A percentile compares a stretch with the other conserved stretches of the same genome.
These are phyloP conservation scores for Neodiprion lecontei DNA, from an alignment of 1,140 invertebrate species.

Conservation along the genomic window DNA sequence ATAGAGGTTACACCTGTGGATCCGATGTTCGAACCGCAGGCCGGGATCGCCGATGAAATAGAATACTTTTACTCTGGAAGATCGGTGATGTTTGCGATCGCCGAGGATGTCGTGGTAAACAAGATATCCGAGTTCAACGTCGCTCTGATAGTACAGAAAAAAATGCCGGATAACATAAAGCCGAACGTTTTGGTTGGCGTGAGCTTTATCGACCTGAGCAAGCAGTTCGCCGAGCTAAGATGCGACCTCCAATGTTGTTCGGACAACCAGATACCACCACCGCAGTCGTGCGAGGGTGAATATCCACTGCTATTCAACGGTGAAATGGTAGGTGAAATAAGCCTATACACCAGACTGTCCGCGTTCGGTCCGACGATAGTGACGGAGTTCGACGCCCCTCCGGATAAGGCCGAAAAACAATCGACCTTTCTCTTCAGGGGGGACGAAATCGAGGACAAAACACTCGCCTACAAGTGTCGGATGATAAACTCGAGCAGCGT, in stretches of 20 bases:
- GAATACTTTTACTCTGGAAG: conserved; percentile 48
- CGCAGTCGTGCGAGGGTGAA: conserved; percentile 45
- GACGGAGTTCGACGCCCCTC: conserved; percentile 46
- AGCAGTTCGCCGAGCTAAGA: conserved; percentile 46
- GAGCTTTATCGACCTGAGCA: conserved; percentile 45
- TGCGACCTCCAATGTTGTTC: conserved; percentile 44
- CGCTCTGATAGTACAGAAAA: conserved; percentile 41
- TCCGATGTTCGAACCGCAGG: conserved; percentile 39
- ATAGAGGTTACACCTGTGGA: conserved; percentile 46
- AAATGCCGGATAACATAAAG: conserved; percentile 39
- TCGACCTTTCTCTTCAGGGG: conserved; percentile 42
- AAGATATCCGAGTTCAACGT: conserved; percentile 39
- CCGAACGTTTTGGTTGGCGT: conserved; percentile 44
- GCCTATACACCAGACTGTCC: conserved; percentile 45
- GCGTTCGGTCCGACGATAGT: conserved; percentile 45
- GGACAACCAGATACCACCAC: conserved; percentile 24
- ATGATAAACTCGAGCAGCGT: conserved; percentile 27
- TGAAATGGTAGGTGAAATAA: conserved; percentile 28
- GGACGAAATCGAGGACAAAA: conserved; percentile 22
- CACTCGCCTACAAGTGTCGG: conserved; percentile 39
- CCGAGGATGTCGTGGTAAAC: conserved; percentile 24
- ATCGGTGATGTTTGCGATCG: conserved; percentile 50
- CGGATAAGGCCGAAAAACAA: background rate
- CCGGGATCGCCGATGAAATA: conserved; percentile 34
- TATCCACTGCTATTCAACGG: conserved; percentile 38